Percentiles rank a stretch among this genome's conserved stretches.
phyloP scores from a whole-genome alignment of 2,888 invertebrate genomes.

The Glaucopsyche alexis region DNA sequence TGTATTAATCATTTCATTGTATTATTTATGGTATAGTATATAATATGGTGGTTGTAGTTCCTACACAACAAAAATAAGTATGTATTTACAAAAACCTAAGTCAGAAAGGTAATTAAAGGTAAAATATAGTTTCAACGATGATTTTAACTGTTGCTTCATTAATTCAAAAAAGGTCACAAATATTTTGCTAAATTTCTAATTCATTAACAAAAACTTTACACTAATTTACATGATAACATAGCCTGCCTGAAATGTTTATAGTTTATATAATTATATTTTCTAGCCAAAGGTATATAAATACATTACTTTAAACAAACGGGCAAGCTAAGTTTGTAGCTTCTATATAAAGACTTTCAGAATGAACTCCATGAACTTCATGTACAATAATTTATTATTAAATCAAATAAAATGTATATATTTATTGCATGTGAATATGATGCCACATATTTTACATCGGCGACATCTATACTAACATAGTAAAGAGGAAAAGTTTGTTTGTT shows the following conservation, averaged over 20 bases:
- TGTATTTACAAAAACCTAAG: constrained; percentile 9
- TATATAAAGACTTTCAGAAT: neutral
- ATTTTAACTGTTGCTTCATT: neutral
- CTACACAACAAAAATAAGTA: neutral
- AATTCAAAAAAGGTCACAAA: neutral
- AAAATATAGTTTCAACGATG: neutral
- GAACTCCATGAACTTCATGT: neutral
- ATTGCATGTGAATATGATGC: too few species aligned
- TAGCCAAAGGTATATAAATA: neutral
- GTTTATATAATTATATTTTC: neutral
- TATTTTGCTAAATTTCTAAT: neutral
- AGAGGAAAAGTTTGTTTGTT: too few species aligned
- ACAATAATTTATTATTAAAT: neutral
- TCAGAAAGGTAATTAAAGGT: neutral
- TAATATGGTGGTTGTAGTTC: constrained; percentile 27
- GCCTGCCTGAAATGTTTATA: neutral
- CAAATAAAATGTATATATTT: too few species aligned
- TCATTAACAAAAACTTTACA: neutral
- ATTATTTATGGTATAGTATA: too few species aligned
- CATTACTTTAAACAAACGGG: neutral
- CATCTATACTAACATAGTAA: too few species aligned
- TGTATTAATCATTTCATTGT: neutral
- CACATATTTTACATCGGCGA: too few species aligned
- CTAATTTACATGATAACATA: neutral
- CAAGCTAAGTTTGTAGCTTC: neutral